Evolutionary conservation across 2,888 invertebrate genomes (phyloP).

Genomic region (Epinotia bilunana): DNA sequence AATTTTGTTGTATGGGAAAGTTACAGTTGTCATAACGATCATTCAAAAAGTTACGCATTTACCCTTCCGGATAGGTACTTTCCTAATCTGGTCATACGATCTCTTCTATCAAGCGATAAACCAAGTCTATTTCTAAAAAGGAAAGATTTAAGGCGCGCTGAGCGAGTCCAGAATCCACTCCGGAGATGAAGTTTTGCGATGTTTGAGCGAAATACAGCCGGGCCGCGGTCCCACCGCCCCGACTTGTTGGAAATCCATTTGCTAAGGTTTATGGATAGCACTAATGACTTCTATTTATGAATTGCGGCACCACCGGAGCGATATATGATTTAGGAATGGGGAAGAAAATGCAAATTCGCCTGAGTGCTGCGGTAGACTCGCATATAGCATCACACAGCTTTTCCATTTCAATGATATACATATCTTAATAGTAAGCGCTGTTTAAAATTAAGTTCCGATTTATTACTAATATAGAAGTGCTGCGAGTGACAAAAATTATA

Average conservation of each 20-base stretch:
- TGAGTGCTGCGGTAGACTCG: constrained; percentile 15
- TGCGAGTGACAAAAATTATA: neutral
- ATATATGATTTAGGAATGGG: constrained; percentile 31
- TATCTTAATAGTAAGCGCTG: neutral
- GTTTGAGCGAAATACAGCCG: constrained; percentile 39
- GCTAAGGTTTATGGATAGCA: constrained; percentile 41
- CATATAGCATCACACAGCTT: neutral
- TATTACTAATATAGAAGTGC: neutral
- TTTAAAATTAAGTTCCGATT: neutral
- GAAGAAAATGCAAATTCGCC: constrained; percentile 31
- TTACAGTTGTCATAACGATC: too few species aligned
- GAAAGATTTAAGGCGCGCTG: constrained; percentile 8
- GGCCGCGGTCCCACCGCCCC: constrained; percentile 18
- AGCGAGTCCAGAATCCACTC: constrained; percentile 30
- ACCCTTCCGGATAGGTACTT: neutral
- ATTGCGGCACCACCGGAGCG: constrained; percentile 28
- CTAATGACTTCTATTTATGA: constrained; percentile 44
- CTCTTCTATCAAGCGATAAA: constrained; percentile 1
- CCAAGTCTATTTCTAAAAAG: neutral
- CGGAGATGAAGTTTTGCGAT: constrained; percentile 31
- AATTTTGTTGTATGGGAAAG: too few species aligned
- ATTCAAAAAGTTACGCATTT: too few species aligned
- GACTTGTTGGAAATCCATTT: constrained; percentile 41
- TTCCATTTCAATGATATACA: neutral
- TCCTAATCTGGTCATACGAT: neutral